Conservation (phyloP, 2,797 vertebrate genomes). For the Carapus acus region DNA sequence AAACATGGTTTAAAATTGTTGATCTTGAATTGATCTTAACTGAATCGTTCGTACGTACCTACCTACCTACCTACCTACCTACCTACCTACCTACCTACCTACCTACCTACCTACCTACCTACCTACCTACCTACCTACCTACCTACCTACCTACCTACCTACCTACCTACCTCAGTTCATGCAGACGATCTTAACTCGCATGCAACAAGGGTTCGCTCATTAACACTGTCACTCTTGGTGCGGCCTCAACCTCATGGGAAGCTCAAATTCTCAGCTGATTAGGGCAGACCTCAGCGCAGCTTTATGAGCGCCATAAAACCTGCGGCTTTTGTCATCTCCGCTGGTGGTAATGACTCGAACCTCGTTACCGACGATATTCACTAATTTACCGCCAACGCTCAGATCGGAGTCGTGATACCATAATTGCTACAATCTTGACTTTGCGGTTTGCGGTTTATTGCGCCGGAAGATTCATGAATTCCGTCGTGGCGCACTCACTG, state of each 20-base stretch:
- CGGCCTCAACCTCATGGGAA: constrained; percentile 38
- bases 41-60: no score
- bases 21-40: no score
- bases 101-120: no score
- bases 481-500: neutral
- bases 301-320: constrained; percentile 60
- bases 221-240: constrained; percentile 34
- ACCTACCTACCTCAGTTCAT: no score
- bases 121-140: no score
- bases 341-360: constrained; percentile 58
- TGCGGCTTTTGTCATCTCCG: constrained; percentile 53
- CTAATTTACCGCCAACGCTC: constrained; percentile 58
- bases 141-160: no score
- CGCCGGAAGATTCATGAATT: constrained; percentile 2
- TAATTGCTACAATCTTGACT: constrained; percentile 42
- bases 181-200: constrained; percentile 1
- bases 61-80: no score
- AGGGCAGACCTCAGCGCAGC: constrained; percentile 39
- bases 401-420: constrained; percentile 38
- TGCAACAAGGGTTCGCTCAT: constrained; percentile 22
- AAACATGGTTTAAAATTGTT: no score
- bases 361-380: constrained; percentile 53
- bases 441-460: constrained; percentile 42
- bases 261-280: constrained; percentile 47
- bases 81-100: no score